Evolutionary conservation across 2,797 vertebrate species (phyloP).

Genomic region (Cyclura pinguis): DNA sequence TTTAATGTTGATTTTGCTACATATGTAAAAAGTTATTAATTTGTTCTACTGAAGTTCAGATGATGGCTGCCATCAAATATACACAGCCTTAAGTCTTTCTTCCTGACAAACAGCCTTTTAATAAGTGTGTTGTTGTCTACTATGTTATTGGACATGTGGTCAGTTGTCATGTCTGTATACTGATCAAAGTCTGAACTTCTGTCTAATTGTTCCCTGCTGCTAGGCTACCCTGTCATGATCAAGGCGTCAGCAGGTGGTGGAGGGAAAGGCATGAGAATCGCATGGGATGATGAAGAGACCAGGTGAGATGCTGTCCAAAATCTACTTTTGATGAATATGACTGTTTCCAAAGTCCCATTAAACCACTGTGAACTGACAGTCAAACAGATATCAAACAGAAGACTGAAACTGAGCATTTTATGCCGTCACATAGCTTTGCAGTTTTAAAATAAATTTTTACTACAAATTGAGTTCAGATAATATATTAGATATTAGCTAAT

Average conservation of each 20-base stretch:
- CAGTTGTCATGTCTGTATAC: constrained; percentile 92
- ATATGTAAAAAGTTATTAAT: neutral
- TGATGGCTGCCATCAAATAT: constrained; percentile 32
- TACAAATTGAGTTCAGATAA: neutral
- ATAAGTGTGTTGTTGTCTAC: constrained; percentile 81
- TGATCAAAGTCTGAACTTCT: constrained; percentile 93
- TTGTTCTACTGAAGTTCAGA: constrained; percentile 13
- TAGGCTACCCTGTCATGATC: constrained; percentile 99
- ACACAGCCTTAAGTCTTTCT: constrained; percentile 54
- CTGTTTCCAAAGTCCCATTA: constrained; percentile 74
- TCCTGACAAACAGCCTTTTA: constrained; percentile 74
- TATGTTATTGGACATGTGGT: constrained; percentile 89
- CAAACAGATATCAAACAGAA: constrained; percentile 54
- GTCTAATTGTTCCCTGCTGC: constrained; percentile 93
- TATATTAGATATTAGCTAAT: neutral
- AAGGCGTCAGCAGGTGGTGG: constrained; percentile 98
- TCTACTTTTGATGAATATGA: constrained; percentile 79
- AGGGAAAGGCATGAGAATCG: constrained; percentile 93
- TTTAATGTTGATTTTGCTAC: constrained; percentile 40
- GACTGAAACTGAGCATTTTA: constrained; percentile 59
- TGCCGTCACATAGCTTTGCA: constrained; percentile 44
- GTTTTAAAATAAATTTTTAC: constrained; percentile 18
- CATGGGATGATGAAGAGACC: constrained; percentile 96
- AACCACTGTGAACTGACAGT: constrained; percentile 71
- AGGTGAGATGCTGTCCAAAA: constrained; percentile 87